Percentiles rank a stretch among this genome's conserved stretches.
phyloP scores from a whole-genome alignment of 2,113 vertebrate genomes.

The Oxyura jamaicensis region DNA sequence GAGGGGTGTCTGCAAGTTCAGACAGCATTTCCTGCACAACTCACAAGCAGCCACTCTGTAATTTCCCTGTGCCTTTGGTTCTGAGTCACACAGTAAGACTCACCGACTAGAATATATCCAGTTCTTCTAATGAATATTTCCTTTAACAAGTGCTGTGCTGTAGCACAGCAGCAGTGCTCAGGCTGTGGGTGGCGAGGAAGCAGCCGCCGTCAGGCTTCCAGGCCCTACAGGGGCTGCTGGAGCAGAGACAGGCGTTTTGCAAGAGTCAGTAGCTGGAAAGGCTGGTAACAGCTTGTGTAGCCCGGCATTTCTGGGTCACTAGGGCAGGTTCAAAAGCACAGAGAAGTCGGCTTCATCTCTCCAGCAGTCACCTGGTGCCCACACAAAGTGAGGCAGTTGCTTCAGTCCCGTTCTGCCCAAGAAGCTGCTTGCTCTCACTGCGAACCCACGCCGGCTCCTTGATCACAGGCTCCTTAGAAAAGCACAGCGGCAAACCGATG shows the following conservation, averaged over 20 bases:
- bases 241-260: not conserved
- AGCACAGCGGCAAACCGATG: not conserved
- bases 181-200: not conserved
- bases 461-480: not conserved
- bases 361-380: not conserved
- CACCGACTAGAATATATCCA: not conserved
- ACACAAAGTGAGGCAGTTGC: not conserved
- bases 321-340: not conserved
- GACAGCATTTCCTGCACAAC: not conserved
- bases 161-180: not conserved
- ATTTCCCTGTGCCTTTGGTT: not conserved
- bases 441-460: not conserved
- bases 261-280: not conserved
- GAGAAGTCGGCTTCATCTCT: not conserved
- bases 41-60: not conserved
- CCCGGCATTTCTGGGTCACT: not conserved
- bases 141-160: not conserved
- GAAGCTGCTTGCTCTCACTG: not conserved
- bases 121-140: not conserved
- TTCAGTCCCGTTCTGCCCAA: not conserved
- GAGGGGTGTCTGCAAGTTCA: not conserved
- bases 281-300: not conserved
- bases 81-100: not conserved
- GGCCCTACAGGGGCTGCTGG: not conserved
- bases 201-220: not conserved